Evolutionary conservation across 2,888 invertebrate genomes (phyloP), one percentile per base, ranked within the genome.

Genomic region (Gandaritis pyraliata): DNA sequence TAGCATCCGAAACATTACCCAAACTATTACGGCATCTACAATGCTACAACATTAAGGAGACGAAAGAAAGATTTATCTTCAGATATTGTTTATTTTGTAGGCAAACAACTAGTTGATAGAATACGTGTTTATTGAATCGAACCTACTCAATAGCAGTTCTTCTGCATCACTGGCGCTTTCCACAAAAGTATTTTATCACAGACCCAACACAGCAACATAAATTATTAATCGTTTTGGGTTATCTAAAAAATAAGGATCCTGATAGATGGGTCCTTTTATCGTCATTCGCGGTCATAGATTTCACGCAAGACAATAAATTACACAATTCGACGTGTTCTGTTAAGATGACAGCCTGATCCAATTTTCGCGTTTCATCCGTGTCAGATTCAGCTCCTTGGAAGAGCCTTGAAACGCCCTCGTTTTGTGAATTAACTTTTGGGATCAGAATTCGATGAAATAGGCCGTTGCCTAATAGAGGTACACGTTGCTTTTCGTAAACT

Each of bases 1-100:
- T 54, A 47, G 57, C 56, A 64, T 68, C 63, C 50, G 63, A 64
- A 67, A 69, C 65, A 64, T 66, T 66, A 68, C 66, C 63, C 57
- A 53, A 51, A 65, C 64, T 46, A 63, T 69, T 61, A 49, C 55
- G 54, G 43, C 18, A 69, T 61, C 33, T 33, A 63, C 15, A 66
- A 64, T 66, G 66, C 61, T 65, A 58, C 57, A 61, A 65, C 57
- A 68, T 66, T 54, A 55, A 51, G 36, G 53, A 61, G 11, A 49
- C 8, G 23, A 50, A 16, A 23, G 33, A 39, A 15, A 58, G 30
- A 38, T 54, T n/a, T 46, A 13, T 53, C 16, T 58, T 41, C 11
- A 12, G 15, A 51, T 12, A 58, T 41, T 58, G 50, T 62, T 62
- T 58, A 36, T 52, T 60, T 53, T 60, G 53, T 39, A 36, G 23